phyloP scores from a whole-genome alignment of 2,113 vertebrate genomes.

The Ochotona princeps region DNA sequence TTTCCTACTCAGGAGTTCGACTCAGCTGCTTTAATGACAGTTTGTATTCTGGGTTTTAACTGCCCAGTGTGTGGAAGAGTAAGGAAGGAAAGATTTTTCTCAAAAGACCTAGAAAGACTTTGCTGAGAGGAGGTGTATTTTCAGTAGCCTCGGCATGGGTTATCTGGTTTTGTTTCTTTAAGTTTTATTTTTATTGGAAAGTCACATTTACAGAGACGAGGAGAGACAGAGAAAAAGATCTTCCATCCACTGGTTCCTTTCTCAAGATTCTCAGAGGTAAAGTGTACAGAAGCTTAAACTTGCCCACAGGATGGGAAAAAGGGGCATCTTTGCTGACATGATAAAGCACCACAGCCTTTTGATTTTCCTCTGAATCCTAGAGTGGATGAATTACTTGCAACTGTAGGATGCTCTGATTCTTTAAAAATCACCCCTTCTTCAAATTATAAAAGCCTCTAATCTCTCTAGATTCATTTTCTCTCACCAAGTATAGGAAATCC shows the following conservation, averaged over 20 bases:
- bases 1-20: background rate
- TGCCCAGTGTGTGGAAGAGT: background rate
- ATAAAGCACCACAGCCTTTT: background rate
- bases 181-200: too few species aligned
- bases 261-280: background rate
- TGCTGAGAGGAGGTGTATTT: background rate
- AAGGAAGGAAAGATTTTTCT: background rate
- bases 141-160: background rate
- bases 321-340: background rate
- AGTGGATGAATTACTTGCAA: background rate
- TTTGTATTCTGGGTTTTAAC: background rate
- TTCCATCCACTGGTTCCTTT: background rate
- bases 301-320: background rate
- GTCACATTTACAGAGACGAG: too few species aligned
- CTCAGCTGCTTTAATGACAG: background rate
- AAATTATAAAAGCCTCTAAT: background rate
- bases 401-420: background rate
- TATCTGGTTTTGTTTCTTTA: too few species aligned
- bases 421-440: background rate
- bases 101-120: background rate
- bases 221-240: too few species aligned
- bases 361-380: background rate
- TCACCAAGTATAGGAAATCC: background rate
- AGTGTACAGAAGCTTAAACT: background rate
- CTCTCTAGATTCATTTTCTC: background rate